A percentile compares a stretch with the other conserved stretches of the same genome.
Conservation (phyloP, 2,113 vertebrate species). For the Rhadina sibilatrix region DNA sequence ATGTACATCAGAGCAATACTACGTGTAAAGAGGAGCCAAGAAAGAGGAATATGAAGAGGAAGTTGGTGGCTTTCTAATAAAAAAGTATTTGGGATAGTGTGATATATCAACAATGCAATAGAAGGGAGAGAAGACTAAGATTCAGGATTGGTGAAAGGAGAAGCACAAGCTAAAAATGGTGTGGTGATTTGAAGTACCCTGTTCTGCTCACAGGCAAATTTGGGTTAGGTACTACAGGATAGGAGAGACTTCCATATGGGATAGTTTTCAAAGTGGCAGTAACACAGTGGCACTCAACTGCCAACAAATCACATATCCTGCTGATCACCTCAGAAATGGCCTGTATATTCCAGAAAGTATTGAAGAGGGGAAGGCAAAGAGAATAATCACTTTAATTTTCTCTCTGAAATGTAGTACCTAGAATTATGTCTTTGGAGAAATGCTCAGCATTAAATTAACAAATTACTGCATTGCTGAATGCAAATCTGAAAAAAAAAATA, state of each 20-base stretch:
- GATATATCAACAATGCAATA: background rate
- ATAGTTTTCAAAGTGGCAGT: background rate
- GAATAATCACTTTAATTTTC: background rate
- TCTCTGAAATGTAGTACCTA: background rate
- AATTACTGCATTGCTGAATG: background rate
- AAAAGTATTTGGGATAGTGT: background rate
- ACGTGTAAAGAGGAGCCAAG: background rate
- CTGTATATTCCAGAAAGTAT: background rate
- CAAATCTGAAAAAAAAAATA: background rate
- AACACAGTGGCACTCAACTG: background rate
- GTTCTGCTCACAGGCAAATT: background rate
- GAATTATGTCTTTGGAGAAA: background rate
- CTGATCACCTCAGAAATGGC: background rate
- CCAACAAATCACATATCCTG: background rate
- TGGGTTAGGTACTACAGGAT: background rate
- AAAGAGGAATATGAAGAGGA: background rate
- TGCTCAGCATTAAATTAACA: background rate
- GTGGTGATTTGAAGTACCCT: background rate
- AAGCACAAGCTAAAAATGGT: background rate
- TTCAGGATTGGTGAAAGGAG: background rate
- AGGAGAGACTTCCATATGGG: background rate
- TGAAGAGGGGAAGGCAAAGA: background rate
- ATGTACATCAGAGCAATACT: background rate
- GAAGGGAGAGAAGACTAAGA: background rate
- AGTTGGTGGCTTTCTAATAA: background rate